A percentile compares a stretch with the other conserved stretches of the same genome.
These are phyloP conservation scores for Dioctria rufipes DNA, from an alignment of 2,888 invertebrate genomes.

Conservation along the genomic window DNA sequence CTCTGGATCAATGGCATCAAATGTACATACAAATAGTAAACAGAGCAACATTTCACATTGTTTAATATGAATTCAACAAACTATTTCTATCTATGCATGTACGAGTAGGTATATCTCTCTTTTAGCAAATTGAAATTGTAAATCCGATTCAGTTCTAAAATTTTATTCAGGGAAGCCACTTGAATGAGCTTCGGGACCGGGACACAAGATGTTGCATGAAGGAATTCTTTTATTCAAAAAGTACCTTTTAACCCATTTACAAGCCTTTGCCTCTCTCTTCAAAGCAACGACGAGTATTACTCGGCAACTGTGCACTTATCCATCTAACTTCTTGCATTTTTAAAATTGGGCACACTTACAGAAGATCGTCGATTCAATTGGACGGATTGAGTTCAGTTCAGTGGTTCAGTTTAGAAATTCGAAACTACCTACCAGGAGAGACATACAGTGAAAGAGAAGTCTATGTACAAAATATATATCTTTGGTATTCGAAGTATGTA, in stretches of 20 bases:
- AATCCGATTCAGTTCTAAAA: neutral
- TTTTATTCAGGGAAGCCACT: neutral
- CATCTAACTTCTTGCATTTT: constrained; percentile 33
- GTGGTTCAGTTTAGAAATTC: constrained; percentile 8
- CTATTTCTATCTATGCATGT: too few species aligned
- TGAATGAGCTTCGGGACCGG: constrained; percentile 5
- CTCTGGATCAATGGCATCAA: too few species aligned
- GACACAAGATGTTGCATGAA: constrained; percentile 3
- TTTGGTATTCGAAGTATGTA: neutral
- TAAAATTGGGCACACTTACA: constrained; percentile 42
- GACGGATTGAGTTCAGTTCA: constrained; percentile 23
- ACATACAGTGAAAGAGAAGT: too few species aligned
- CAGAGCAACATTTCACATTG: too few species aligned
- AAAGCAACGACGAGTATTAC: constrained; percentile 14
- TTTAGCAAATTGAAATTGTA: neutral
- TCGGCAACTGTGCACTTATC: constrained; percentile 34
- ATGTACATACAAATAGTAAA: too few species aligned
- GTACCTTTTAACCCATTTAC: constrained; percentile 34
- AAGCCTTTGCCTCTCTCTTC: neutral
- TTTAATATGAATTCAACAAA: too few species aligned
- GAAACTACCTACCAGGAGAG: constrained; percentile 1
- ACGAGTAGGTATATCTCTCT: too few species aligned
- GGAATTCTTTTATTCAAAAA: constrained; percentile 7
- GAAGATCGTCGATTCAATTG: constrained; percentile 34
- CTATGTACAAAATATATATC: neutral